Base-by-base conservation (phyloP, 2,113 vertebrate species). In the Ailurus styani region DNA sequence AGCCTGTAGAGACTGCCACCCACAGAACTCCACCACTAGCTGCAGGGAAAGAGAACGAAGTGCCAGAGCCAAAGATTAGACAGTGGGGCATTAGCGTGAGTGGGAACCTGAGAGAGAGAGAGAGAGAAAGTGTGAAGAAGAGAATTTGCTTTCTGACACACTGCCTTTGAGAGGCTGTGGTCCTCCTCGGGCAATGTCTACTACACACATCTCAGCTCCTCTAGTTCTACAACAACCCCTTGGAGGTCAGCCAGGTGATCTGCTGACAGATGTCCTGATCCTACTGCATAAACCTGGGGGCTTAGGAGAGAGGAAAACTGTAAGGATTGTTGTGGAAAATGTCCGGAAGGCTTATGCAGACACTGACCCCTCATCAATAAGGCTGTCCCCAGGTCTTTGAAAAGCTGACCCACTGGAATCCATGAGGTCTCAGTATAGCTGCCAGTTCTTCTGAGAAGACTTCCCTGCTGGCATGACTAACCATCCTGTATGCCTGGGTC, bases 21-120 rank as follows among this genome's bases (percentile, higher is more conserved):
- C 57, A 47, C 40, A 57, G 9, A 64, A 27, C 40, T 15, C n/a
- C 25, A 29, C 37, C 45, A 42, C 6, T 50, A 34, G 18, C 62
- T 37, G 14, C 6, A 47, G 15, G 31, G 27, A 66, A 27, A 34
- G 40, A 68, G 12, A 79, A 12, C 17, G 7, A n/a, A 4, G 2
- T 23, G 2, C 21, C 23, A 40, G 64, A 54, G 42, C 52, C 14
- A 0, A 18, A 37, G 52, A n/a, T 47, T 23, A 85, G 18, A 52
- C 20, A 37, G 31, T 6, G 3, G 0, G 3, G 2, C 23, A 34
- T 40, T 10, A 10, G 0, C 62, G 17, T 0, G 31, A 20, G 27
- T 62, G 21, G 9, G 21, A 34, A 31, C 21, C 7, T 21, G 14
- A 42, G 40, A 40, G 47, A 8, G 23, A 21, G 21, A 15, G 52